Evolutionary conservation across 1,140 invertebrate genomes (phyloP).

Genomic region (fruit fly (Drosophila melanogaster)): Release_6_plus_ISO1_MT NC_004354.4:8519001-8519500

Average conservation of each 20-base stretch:
- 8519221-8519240: constrained; percentile 22
- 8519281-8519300: constrained; percentile 2
- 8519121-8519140: constrained; percentile 65
- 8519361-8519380: too few species aligned
- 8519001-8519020: constrained; percentile 10
- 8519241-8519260: constrained; percentile 29
- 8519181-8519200: constrained; percentile 18
- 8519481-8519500: not conserved
- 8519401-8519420: too few species aligned
- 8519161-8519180: constrained; percentile 52
- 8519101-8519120: constrained; percentile 15
- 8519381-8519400: too few species aligned
- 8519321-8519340: not conserved
- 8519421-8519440: too few species aligned
- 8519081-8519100: too few species aligned
- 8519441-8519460: not conserved
- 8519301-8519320: not conserved
- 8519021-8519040: constrained; percentile 24
- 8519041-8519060: constrained; percentile 63
- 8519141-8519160: constrained; percentile 35
- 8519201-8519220: constrained; percentile 44
- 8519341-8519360: too few species aligned
- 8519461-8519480: not conserved
- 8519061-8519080: constrained; percentile 63
- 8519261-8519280: constrained; percentile 31